Base-by-base conservation (phyloP, 2,888 invertebrate species). In the Drosophila monieri region DNA sequence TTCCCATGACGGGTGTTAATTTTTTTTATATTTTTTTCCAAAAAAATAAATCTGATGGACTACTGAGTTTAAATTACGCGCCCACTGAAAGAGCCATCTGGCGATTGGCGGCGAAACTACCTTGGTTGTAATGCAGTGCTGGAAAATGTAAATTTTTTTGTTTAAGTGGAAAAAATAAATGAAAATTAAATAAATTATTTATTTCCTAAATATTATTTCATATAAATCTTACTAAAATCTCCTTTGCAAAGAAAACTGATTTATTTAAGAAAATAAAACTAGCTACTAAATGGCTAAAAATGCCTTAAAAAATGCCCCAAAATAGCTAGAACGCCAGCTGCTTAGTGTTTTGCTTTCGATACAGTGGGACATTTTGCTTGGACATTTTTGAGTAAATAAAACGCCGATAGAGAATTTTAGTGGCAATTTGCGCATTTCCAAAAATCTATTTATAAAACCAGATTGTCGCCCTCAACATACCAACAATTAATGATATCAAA, bases 1-100 rank as follows among this genome's bases (percentile, higher is more conserved):
- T 68, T 0, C 27, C 10, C 85, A 80, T 80, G 12, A 15, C 6
- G 14, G 3, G 3, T 15, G 10, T 27, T 41, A 30, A 12, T 12
- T 32, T 41, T 47, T 41, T 52, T 21, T 18, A 5, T 15, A 12
- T 3, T 1, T 32, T 21, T 49, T 6, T 1, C 10, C 1, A 14
- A 46, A 30, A 23, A 10, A 15, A 32, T 14, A 27, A 43, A 23
- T 6, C 12, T n/a, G 15, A 14, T n/a, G 8, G 32, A 12, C 32
- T 44, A 10, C 27, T 18, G 3, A 5, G 41, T 69, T 66, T 35
- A 9, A 66, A 57, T 30, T 44, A 44, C 10, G 23, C 65, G 65
- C 58, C 2, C n/a, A 15, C 1, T 21, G 1, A 15, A 30, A 14
- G 35, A 6, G 58, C 21, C 65, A 48, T 5, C 65, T 66, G 8